Conservation (phyloP, 2,888 invertebrate genomes). For the Chloroclysta siterata region DNA sequence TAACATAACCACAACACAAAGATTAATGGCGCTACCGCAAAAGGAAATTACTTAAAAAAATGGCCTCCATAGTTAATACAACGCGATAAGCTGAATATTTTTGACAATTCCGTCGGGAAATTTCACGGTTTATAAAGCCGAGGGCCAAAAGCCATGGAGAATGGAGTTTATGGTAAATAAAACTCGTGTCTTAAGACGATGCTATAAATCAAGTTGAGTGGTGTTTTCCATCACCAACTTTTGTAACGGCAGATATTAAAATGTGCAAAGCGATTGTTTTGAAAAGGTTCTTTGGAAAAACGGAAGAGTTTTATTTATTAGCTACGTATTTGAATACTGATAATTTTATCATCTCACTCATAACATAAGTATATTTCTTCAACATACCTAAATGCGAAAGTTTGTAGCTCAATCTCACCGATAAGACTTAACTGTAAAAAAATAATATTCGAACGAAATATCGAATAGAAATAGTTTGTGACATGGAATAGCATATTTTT, state of each 20-base stretch:
- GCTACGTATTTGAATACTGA: no score
- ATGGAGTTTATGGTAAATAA: slow-evolving; percentile 34
- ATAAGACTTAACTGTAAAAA: no score
- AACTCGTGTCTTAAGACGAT: slow-evolving; percentile 12
- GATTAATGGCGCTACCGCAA: slow-evolving; percentile 30
- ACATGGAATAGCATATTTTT: no score
- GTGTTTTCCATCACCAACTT: not conserved
- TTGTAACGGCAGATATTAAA: not conserved
- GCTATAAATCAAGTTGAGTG: slow-evolving; percentile 7
- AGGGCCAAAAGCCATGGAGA: slow-evolving; percentile 23
- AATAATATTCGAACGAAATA: no score
- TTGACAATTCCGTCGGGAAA: slow-evolving; percentile 39
- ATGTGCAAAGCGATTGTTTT: not conserved
- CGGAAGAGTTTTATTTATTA: no score
- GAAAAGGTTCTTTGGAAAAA: no score
- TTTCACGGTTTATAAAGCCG: slow-evolving; percentile 28
- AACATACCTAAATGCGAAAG: no score
- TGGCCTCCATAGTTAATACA: slow-evolving; percentile 39
- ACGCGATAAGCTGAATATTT: slow-evolving; percentile 40
- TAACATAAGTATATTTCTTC: no score
- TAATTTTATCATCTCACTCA: no score
- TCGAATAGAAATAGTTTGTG: no score
- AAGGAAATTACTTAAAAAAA: slow-evolving; percentile 39
- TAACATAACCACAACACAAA: slow-evolving; percentile 35
- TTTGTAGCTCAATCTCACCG: no score